Percentiles rank a stretch among this genome's conserved stretches.
Conservation (phyloP, 2,113 vertebrate genomes). For the Labeo catla region DNA sequence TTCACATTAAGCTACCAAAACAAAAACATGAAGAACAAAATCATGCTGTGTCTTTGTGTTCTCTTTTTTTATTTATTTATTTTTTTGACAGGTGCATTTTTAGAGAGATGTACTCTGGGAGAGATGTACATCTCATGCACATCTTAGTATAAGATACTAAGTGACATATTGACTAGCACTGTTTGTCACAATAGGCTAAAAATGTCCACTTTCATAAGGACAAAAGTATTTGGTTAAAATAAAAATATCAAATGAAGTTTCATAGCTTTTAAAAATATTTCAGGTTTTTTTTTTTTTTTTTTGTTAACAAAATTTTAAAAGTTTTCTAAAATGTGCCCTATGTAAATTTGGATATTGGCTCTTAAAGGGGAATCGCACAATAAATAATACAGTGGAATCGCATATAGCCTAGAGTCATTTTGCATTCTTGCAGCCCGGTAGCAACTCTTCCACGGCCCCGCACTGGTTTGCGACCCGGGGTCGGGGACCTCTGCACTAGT, state of each 20-base stretch:
- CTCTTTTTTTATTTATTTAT: neutral
- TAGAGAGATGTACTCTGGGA: neutral
- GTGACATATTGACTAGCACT: neutral
- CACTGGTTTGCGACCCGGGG: too few relatives aligned
- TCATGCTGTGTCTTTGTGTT: neutral
- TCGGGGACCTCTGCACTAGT: neutral
- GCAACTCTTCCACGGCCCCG: too few relatives aligned
- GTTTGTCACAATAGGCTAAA: neutral
- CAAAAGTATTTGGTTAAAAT: neutral
- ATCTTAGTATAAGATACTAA: neutral
- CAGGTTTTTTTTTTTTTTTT: too few relatives aligned
- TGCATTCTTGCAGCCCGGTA: too few relatives aligned
- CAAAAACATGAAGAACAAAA: neutral
- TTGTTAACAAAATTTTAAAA: too few relatives aligned
- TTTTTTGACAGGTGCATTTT: neutral
- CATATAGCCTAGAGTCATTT: too few relatives aligned
- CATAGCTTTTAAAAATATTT: neutral
- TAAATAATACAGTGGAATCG: too few relatives aligned
- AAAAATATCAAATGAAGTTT: neutral
- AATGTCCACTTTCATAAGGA: neutral
- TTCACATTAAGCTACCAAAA: neutral
- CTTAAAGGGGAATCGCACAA: too few relatives aligned
- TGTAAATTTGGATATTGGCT: too few relatives aligned
- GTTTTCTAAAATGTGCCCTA: too few relatives aligned
- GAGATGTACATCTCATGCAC: neutral